These are phyloP conservation scores for Strigops habroptila DNA, from an alignment of 2,113 vertebrate species.

Conservation along the genomic window DNA sequence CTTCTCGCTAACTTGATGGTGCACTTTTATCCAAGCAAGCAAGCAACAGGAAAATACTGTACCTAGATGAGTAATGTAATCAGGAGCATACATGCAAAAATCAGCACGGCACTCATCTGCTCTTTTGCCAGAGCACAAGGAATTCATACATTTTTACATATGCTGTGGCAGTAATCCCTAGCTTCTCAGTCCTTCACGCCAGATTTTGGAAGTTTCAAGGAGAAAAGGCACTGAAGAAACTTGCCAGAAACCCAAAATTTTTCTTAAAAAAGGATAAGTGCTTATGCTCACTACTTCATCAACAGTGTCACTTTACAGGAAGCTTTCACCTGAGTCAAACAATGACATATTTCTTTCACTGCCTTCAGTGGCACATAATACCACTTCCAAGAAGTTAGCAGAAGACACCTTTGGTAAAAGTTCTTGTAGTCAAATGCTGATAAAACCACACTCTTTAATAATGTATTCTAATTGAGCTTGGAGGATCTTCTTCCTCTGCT, in stretches of 20 bases:
- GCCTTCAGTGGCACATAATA: neutral
- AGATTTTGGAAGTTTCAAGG: neutral
- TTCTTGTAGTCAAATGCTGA: neutral
- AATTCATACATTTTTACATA: neutral
- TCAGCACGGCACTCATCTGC: accelerated
- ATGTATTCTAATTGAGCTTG: neutral
- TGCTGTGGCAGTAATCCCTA: neutral
- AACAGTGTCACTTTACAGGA: neutral
- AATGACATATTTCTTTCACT: neutral
- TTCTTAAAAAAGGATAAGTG: neutral
- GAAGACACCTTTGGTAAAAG: neutral
- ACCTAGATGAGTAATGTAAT: neutral
- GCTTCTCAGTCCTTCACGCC: neutral
- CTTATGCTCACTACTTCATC: neutral
- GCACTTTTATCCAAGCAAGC: neutral
- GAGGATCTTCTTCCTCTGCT: neutral
- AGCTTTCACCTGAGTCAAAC: neutral
- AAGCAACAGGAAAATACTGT: neutral
- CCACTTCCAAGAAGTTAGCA: neutral
- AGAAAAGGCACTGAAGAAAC: neutral
- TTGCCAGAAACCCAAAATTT: neutral
- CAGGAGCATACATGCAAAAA: neutral
- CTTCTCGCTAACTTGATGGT: neutral
- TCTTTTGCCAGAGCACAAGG: neutral
- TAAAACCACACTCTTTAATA: neutral